These are phyloP conservation scores for Romanogobio albipinnatus DNA, from an alignment of 2,113 vertebrate species.

Conservation along the genomic window DNA sequence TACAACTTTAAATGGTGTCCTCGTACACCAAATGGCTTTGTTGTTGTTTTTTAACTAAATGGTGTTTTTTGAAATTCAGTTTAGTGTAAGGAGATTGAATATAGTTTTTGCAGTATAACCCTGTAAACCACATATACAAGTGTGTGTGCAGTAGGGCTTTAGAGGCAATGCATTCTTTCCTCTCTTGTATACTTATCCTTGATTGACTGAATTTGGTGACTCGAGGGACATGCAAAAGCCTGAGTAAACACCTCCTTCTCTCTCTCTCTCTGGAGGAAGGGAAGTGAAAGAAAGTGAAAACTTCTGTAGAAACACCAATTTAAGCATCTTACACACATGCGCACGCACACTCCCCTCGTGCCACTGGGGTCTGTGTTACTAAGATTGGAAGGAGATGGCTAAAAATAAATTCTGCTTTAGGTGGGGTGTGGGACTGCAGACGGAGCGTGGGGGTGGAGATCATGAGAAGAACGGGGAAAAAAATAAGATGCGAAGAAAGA, in stretches of 20 bases:
- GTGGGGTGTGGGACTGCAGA: constrained; percentile 48
- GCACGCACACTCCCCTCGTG: neutral
- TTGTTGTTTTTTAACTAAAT: no score
- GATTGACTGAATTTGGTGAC: constrained; percentile 37
- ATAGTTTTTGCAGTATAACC: no score
- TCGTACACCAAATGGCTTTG: no score
- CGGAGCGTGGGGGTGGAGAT: constrained; percentile 46
- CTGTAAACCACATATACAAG: no score
- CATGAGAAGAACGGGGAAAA: constrained; percentile 47
- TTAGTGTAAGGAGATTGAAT: no score
- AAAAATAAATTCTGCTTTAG: constrained; percentile 68
- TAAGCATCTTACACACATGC: constrained; percentile 13
- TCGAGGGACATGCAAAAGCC: neutral
- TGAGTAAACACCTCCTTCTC: neutral
- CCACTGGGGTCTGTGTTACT: constrained; percentile 64
- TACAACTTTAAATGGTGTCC: no score
- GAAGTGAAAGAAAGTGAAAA: constrained; percentile 34
- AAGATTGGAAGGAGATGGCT: constrained; percentile 70
- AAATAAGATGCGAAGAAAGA: constrained; percentile 55
- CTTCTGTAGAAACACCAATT: constrained; percentile 18
- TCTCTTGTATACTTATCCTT: neutral
- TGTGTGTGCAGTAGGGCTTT: neutral
- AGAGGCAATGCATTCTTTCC: constrained; percentile 17
- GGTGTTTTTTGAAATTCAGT: no score
- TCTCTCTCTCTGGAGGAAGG: neutral